These are phyloP conservation scores for Lissonota sp. DNA, from an alignment of 2,888 invertebrate species.

Conservation along the genomic window DNA sequence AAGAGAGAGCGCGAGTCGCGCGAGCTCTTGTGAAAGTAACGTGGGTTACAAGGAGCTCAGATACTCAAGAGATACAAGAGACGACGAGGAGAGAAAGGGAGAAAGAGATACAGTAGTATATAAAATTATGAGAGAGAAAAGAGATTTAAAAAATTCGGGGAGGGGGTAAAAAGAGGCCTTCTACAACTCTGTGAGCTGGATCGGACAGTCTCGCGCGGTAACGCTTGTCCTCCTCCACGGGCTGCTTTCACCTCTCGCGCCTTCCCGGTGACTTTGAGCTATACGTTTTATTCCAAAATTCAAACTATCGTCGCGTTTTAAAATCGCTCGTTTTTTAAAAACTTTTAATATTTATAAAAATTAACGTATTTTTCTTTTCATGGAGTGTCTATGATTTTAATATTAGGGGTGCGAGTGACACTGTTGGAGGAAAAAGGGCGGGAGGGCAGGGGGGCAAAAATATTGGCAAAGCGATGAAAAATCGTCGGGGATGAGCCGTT, in stretches of 20 bases:
- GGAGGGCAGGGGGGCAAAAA: background rate
- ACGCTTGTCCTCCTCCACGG: conserved; percentile 72
- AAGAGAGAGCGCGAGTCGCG: conserved; percentile 26
- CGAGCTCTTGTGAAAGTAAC: conserved; percentile 71
- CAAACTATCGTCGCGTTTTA: conserved; percentile 14
- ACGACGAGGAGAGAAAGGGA: conserved; percentile 10
- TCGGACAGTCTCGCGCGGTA: conserved; percentile 69
- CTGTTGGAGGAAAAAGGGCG: background rate
- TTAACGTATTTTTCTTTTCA: background rate
- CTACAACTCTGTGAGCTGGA: conserved; percentile 62
- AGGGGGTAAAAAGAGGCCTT: conserved; percentile 57
- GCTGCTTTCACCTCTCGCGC: conserved; percentile 73
- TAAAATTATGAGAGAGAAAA: conserved; percentile 27
- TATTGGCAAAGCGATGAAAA: conserved; percentile 5
- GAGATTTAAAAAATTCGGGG: conserved; percentile 47
- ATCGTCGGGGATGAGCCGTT: conserved; percentile 57
- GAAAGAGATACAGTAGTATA: conserved; percentile 44
- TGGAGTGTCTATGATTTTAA: no score
- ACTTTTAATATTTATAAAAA: background rate
- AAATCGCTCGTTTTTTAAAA: conserved; percentile 1
- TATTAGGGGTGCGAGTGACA: background rate
- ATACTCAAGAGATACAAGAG: conserved; percentile 19
- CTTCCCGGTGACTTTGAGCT: conserved; percentile 58
- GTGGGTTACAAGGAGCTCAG: conserved; percentile 47
- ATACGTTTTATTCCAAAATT: conserved; percentile 2